Percentiles rank a stretch among this genome's conserved stretches.
Conservation (phyloP, 2,113 vertebrate genomes). For the Picathartes gymnocephalus region DNA sequence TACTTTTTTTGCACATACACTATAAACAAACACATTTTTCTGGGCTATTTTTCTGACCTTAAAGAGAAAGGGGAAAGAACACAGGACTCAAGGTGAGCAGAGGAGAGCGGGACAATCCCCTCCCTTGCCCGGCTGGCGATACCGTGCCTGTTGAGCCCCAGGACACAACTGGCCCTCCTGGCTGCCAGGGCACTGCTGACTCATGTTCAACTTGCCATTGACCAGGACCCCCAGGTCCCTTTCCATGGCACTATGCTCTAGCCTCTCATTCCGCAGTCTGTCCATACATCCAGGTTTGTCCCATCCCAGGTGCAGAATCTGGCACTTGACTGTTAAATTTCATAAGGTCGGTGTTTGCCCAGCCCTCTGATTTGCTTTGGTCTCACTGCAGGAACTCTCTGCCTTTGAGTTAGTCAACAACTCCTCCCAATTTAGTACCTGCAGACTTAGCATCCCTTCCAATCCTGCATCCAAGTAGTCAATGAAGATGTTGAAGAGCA, state of each 20-base stretch:
- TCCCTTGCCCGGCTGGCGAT: rapidly evolving
- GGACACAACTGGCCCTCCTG: rapidly evolving
- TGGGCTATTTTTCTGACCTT: background rate
- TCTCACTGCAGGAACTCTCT: rapidly evolving
- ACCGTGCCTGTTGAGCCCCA: rapidly evolving
- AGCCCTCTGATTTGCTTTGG: background rate
- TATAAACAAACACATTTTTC: background rate
- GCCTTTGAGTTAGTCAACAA: background rate
- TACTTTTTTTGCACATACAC: background rate
- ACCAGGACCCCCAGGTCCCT: no score
- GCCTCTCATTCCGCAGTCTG: background rate
- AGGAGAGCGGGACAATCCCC: background rate
- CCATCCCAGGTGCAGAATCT: background rate
- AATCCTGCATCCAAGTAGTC: rapidly evolving
- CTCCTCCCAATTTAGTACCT: background rate
- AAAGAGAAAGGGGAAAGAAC: background rate
- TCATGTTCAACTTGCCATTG: rapidly evolving
- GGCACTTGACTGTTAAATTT: background rate
- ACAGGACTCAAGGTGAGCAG: background rate
- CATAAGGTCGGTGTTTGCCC: no score
- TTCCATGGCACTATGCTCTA: background rate
- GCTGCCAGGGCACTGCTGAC: background rate
- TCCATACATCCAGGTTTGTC: background rate
- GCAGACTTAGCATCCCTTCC: background rate
- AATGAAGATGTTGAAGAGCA: background rate